These are phyloP conservation scores for Acanthoscelides obtectus DNA, from an alignment of 2,888 invertebrate species.

Conservation along the genomic window DNA sequence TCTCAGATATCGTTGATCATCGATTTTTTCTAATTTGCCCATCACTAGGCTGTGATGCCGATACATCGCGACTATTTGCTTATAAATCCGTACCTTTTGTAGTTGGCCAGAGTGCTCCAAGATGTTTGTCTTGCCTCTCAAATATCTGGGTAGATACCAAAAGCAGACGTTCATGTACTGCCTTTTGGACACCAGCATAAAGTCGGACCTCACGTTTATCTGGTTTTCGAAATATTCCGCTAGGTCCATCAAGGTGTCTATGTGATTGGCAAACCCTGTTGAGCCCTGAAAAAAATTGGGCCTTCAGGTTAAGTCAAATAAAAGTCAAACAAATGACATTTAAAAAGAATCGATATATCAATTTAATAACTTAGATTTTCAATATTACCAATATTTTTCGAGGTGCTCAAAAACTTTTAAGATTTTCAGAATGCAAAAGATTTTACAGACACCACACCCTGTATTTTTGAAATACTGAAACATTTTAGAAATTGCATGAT, in stretches of 20 bases:
- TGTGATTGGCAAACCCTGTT: conserved; percentile 51
- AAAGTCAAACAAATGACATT: no score
- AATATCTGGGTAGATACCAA: conserved; percentile 61
- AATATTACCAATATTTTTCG: no score
- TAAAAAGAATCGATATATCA: no score
- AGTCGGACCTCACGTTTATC: conserved; percentile 42
- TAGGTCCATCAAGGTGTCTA: conserved; percentile 50
- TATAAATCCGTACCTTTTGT: conserved; percentile 41
- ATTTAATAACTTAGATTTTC: no score
- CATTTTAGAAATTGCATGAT: no score
- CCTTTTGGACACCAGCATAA: conserved; percentile 50
- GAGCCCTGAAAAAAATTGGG: conserved; percentile 45
- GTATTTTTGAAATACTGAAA: no score
- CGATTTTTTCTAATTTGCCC: no score
- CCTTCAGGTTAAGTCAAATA: not conserved
- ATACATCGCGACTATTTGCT: not conserved
- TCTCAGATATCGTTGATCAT: no score
- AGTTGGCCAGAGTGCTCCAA: conserved; percentile 41
- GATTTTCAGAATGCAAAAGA: no score
- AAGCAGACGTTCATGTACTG: conserved; percentile 68
- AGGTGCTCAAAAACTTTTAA: no score
- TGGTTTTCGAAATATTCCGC: conserved; percentile 48
- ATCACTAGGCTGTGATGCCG: no score
- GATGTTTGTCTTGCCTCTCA: conserved; percentile 40
- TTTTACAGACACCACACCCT: no score